Evolutionary conservation across 2,797 vertebrate genomes (phyloP), one percentile per base, ranked within the genome.

Genomic region (Onychomys torridus): DNA sequence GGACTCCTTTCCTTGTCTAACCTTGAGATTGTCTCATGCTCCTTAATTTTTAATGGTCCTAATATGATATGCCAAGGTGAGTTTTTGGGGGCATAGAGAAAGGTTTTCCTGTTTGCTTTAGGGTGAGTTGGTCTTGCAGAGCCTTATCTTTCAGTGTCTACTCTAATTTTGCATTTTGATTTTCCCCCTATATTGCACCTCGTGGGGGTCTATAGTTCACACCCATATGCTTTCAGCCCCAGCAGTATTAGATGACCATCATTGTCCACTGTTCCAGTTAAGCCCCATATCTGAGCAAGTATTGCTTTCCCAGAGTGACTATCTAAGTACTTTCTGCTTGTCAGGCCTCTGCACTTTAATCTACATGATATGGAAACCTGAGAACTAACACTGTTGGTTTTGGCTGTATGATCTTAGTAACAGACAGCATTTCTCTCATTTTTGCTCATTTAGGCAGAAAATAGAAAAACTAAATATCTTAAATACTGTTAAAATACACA

Each of bases 391-490:
- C 19, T 83, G 13, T 76, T 89, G 52, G 7, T 55, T 46, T 67
- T 55, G 65, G 37, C 27, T 73, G 3, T 49, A 25, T 32, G 37
- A 87, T 13, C 13, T 92, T 78, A 43, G 21, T 37, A 34, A 93
- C 69, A 78, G 8, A 52, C 17, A 77, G 37, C 12, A 27, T 63
- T 78, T 96, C 25, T 90, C 43, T 96, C n/a, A 29, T 2, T 34
- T 85, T 55, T 88, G 65, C 32, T 89, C 82, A 73, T 32, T 32
- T 89, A 40, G 91, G 91, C 3, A 75, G 19, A 1, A 89, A 13
- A 40, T 89, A 77, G 81, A 34, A 85, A 95, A 89, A 89, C 29
- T 37, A 91, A 67, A 40, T 37, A 90, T 40, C 59, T 76, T 89
- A 83, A 65, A 79, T 7, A 23, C 11, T 71, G 32, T 81, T 69